phyloP scores from a whole-genome alignment of 2,113 vertebrate species.

The Tamias sibiricus region DNA sequence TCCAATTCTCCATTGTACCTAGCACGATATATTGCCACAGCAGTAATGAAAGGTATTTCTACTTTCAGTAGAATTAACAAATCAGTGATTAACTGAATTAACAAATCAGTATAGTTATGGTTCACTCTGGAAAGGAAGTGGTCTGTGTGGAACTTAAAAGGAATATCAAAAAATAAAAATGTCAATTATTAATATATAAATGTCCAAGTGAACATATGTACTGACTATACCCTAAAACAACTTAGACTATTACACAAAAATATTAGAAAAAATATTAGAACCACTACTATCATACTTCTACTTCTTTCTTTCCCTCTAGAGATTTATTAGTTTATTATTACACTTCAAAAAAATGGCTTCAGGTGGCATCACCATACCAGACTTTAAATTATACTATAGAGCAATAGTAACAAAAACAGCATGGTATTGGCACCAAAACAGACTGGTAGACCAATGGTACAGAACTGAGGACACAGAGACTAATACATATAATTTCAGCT shows the following conservation, averaged over 20 bases:
- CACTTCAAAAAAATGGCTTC: not conserved
- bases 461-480: too few relatives aligned
- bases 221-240: not conserved
- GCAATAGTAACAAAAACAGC: too few relatives aligned
- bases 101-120: not conserved
- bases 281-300: not conserved
- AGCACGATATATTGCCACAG: not conserved
- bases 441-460: too few relatives aligned
- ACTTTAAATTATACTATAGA: too few relatives aligned
- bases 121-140: not conserved
- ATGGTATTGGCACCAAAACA: too few relatives aligned
- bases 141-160: not conserved
- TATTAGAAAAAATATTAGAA: not conserved
- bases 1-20: not conserved
- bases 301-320: not conserved
- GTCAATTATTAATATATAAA: not conserved
- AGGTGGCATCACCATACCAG: too few relatives aligned
- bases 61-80: too few relatives aligned
- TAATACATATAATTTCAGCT: too few relatives aligned
- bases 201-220: not conserved
- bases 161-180: not conserved
- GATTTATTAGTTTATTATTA: not conserved
- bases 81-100: not conserved
- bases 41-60: not conserved
- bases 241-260: not conserved